Evolutionary conservation across 2,888 invertebrate species (phyloP).

Genomic region (Troides helena): DNA sequence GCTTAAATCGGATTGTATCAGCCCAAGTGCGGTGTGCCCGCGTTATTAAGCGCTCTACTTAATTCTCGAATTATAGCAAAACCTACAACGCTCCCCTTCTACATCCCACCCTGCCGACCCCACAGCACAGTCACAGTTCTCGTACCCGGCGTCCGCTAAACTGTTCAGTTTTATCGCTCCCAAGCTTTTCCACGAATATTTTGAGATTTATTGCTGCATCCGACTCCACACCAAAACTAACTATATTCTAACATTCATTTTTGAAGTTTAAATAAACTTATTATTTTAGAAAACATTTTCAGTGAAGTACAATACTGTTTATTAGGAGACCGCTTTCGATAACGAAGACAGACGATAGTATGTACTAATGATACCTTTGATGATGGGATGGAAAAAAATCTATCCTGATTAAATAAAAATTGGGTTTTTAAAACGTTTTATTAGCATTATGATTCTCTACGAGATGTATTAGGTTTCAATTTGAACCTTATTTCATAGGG

Average conservation of each 20-base stretch:
- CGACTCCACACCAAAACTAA: background rate
- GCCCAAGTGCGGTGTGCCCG: slow-evolving; percentile 10
- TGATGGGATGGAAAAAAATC: too few species aligned
- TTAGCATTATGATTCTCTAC: too few species aligned
- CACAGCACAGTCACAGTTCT: background rate
- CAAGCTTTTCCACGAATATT: background rate
- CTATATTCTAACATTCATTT: background rate
- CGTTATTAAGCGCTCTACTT: slow-evolving; percentile 27
- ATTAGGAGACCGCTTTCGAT: too few species aligned
- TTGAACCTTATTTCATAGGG: too few species aligned
- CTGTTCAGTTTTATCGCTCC: slow-evolving; percentile 15
- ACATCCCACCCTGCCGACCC: too few species aligned
- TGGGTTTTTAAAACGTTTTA: too few species aligned
- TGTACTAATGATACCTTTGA: too few species aligned
- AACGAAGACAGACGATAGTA: too few species aligned
- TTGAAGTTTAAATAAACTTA: background rate
- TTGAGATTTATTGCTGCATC: background rate
- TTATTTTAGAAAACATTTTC: too few species aligned
- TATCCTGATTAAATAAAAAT: too few species aligned
- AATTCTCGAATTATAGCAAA: slow-evolving; percentile 30
- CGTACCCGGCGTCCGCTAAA: slow-evolving; percentile 9
- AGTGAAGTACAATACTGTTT: too few species aligned
- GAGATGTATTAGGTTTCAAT: too few species aligned
- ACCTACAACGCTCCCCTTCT: background rate
- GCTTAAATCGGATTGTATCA: slow-evolving; percentile 27